A percentile compares a stretch with the other conserved stretches of the same genome.
Conservation (phyloP, 2,113 vertebrate species). For the Hippocampus zosterae region DNA sequence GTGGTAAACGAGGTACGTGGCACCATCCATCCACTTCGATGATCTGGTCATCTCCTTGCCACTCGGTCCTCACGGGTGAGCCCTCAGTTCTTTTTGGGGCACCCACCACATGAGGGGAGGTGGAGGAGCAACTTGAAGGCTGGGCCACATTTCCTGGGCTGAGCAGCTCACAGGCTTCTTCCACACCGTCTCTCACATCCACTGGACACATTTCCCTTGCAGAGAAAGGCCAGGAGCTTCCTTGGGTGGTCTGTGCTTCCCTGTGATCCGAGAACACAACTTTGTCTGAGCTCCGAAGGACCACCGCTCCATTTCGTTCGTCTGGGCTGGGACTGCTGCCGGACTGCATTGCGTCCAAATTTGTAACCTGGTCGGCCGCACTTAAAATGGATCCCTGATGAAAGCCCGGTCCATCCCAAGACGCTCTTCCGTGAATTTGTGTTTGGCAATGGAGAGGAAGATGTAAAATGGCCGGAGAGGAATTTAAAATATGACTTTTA, state of each 20-base stretch:
- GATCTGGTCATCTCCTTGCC: slow-evolving; percentile 51
- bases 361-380: slow-evolving; percentile 15
- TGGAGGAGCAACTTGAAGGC: slow-evolving; percentile 32
- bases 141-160: slow-evolving; percentile 42
- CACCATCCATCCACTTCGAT: slow-evolving; percentile 73
- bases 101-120: slow-evolving; percentile 21
- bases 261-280: slow-evolving; percentile 51
- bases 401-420: slow-evolving; percentile 47
- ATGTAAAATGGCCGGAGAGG: slow-evolving; percentile 67
- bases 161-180: slow-evolving; percentile 47
- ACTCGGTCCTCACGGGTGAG: slow-evolving; percentile 18
- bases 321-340: slow-evolving; percentile 42
- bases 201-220: slow-evolving; percentile 18
- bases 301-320: slow-evolving; percentile 52
- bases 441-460: slow-evolving; percentile 69
- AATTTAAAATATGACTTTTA: slow-evolving; percentile 49
- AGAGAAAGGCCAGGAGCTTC: slow-evolving; percentile 36
- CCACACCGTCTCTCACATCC: slow-evolving; percentile 27
- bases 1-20: slow-evolving; percentile 48
- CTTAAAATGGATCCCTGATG: slow-evolving; percentile 36
- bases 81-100: slow-evolving; percentile 15
- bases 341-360: slow-evolving; percentile 27
- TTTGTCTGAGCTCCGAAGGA: slow-evolving; percentile 55
- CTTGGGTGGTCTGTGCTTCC: slow-evolving; percentile 35
- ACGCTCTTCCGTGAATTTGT: slow-evolving; percentile 53